Base-by-base conservation (phyloP, 2,888 invertebrate genomes). In the Quadroppia sp. region DNA sequence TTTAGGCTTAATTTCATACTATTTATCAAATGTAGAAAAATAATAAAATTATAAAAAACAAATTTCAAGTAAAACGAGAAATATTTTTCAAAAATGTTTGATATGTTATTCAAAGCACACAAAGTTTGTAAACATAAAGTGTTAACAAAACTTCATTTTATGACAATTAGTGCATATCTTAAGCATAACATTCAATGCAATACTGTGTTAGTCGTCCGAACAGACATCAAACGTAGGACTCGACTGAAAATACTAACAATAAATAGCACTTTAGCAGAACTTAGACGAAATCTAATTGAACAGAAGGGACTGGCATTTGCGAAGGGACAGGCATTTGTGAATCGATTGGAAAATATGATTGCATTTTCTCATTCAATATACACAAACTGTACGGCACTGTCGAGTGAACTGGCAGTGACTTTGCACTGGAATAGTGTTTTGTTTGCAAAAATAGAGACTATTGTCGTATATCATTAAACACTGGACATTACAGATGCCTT, bases 391-490 rank as follows among this genome's bases (percentile, higher is more conserved):
- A n/a, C n/a, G n/a, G n/a, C n/a, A n/a, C n/a, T 15, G 20, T 4
- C 4, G 4, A 50, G 6, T 50, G 15, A 7, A 7, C 36, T 36
- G 50, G 6, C 20, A n/a, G 50, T 9, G 50, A 50, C 50, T 50
- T 50, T 50, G 50, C 50, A 56, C 6, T 56, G 20, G 15, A 13
- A 15, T 56, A 56, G 17, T 56, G 56, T 56, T 23, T 56, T 23
- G 56, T 56, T 56, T 56, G 25, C 36, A 56, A 56, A 56, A 6
- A n/a, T 4, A n/a, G 3, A 15, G 20, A n/a, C 56, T 56, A 56
- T 56, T 56, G 56, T 56, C 56, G 25, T 56, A 56, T 56, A 56
- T 56, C 56, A 56, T 56, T 56, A 23, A 56, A 56, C 56, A 56
- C 28, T 56, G 56, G 56, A 56, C 56, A 56, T 56, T 56, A 56